These are phyloP conservation scores for Melanerpes formicivorus DNA, from an alignment of 2,113 vertebrate genomes.

Conservation along the genomic window DNA sequence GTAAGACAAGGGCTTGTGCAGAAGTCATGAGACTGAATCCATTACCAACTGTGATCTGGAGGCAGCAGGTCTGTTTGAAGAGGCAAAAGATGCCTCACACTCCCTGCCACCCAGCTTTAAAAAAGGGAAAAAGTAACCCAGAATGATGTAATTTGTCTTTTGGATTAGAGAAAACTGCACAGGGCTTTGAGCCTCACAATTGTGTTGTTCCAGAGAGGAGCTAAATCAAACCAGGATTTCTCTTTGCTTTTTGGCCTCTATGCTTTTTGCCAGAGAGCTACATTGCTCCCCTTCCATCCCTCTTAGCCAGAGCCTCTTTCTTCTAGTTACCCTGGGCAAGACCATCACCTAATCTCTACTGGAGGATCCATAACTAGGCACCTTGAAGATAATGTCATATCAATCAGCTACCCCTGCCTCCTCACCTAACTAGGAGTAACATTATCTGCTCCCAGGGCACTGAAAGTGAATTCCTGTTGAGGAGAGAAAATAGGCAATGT, in stretches of 20 bases:
- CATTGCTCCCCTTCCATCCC: background rate
- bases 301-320: background rate
- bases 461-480: rapidly evolving
- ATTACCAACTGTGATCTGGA: background rate
- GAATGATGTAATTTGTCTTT: background rate
- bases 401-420: background rate
- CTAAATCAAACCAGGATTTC: background rate
- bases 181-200: background rate
- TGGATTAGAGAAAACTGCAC: background rate
- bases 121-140: background rate
- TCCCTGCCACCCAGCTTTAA: background rate
- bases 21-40: background rate
- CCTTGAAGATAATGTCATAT: background rate
- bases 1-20: background rate
- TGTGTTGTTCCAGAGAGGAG: background rate
- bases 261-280: background rate
- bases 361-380: background rate
- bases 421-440: background rate
- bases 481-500: rapidly evolving
- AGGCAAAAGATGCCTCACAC: background rate
- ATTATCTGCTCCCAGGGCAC: background rate
- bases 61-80: background rate
- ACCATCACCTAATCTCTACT: background rate
- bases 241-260: background rate
- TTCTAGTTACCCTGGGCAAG: background rate